phyloP scores from a whole-genome alignment of 2,797 vertebrate species.

The Leptoclinus maculatus region DNA sequence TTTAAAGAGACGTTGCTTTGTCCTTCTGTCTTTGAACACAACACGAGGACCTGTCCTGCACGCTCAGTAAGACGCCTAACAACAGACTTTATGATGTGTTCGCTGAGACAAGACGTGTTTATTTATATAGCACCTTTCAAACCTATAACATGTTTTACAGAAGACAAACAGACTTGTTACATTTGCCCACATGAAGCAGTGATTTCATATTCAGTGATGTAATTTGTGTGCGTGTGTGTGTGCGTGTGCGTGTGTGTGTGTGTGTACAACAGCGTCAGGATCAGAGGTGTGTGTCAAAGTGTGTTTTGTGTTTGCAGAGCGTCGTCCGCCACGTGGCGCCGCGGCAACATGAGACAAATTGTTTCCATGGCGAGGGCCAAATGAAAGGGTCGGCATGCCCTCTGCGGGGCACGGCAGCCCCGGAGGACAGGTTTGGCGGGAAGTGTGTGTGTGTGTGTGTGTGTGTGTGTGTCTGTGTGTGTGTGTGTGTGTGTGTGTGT shows the following conservation, averaged over 20 bases:
- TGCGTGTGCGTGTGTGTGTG: slow-evolving; percentile 14
- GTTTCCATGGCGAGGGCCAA: slow-evolving; percentile 48
- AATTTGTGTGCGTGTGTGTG: background rate
- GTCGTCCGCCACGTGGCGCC: slow-evolving; percentile 32
- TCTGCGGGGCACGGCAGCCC: background rate
- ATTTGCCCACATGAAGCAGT: too few relatives aligned
- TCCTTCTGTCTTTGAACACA: too few relatives aligned
- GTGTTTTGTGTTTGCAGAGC: slow-evolving; percentile 25
- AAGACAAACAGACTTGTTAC: too few relatives aligned
- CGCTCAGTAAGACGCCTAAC: too few relatives aligned
- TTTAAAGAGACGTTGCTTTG: too few relatives aligned
- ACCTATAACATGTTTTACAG: too few relatives aligned
- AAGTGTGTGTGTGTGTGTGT: background rate
- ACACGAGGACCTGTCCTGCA: too few relatives aligned
- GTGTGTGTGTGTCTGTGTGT: too few relatives aligned
- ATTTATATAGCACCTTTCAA: too few relatives aligned
- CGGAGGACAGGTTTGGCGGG: slow-evolving; percentile 35
- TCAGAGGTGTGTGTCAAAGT: background rate
- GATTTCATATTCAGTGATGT: too few relatives aligned
- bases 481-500: background rate
- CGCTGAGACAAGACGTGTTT: too few relatives aligned
- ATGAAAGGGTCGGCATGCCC: slow-evolving; percentile 27
- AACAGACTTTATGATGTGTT: too few relatives aligned
- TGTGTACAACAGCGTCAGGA: background rate
- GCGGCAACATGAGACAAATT: slow-evolving; percentile 46